phyloP scores from a whole-genome alignment of 2,113 vertebrate species.

The Colius striatus region DNA sequence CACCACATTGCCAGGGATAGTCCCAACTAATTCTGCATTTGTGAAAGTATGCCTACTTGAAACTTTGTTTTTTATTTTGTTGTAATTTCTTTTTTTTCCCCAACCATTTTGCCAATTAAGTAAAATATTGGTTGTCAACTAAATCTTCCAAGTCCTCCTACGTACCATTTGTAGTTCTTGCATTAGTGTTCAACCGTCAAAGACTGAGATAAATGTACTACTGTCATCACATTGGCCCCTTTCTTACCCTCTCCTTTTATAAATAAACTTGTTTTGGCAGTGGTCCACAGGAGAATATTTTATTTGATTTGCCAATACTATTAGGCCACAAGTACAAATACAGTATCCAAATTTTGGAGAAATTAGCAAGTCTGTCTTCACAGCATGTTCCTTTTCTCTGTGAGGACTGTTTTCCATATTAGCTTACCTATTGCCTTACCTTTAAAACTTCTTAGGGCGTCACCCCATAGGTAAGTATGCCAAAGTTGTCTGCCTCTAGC shows the following conservation, averaged over 20 bases:
- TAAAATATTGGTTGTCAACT: neutral
- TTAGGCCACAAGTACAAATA: neutral
- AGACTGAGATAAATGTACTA: neutral
- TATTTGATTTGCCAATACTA: neutral
- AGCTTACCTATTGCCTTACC: neutral
- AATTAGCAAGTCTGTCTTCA: neutral
- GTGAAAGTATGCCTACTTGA: neutral
- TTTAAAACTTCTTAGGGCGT: neutral
- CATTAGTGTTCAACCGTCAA: neutral
- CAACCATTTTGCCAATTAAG: conserved; percentile 5
- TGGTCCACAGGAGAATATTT: neutral
- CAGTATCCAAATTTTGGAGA: neutral
- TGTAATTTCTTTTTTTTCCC: neutral
- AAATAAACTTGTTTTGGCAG: neutral
- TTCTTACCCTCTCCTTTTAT: conserved; percentile 5
- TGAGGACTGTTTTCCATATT: neutral
- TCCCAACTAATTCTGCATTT: neutral
- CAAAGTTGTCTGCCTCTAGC: neutral
- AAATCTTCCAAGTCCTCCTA: conserved; percentile 20
- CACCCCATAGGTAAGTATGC: neutral
- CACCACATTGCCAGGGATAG: neutral
- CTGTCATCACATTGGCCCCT: neutral
- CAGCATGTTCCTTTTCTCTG: neutral
- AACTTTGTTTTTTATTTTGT: neutral
- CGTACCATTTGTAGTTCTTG: neutral